Percentiles rank a stretch among this genome's conserved stretches.
Conservation (phyloP, 2,888 invertebrate species). For the Phasia obesa region DNA sequence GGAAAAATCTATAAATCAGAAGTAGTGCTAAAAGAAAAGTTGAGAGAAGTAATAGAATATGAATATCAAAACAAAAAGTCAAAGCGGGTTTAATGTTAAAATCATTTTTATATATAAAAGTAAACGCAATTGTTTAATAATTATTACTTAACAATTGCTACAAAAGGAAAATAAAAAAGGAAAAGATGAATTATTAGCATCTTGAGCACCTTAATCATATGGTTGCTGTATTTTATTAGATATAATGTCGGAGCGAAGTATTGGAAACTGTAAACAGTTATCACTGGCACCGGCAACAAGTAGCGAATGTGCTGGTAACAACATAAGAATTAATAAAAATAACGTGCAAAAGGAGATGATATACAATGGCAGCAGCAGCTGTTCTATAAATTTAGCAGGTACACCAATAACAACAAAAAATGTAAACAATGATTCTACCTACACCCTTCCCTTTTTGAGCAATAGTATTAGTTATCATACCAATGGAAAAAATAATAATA, state of each 20-base stretch:
- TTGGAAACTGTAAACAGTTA: constrained; percentile 36
- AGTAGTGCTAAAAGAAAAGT: constrained; percentile 49
- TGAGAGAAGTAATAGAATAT: constrained; percentile 33
- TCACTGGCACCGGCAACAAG: constrained; percentile 48
- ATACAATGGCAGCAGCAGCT: constrained; percentile 24
- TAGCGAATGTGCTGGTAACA: constrained; percentile 49
- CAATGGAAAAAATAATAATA: constrained; percentile 10
- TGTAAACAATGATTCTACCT: constrained; percentile 36
- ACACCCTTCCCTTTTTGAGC: constrained; percentile 1
- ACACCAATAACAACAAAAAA: constrained; percentile 20
- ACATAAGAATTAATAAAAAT: constrained; percentile 53
- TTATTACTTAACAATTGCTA: no score
- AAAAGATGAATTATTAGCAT: background rate
- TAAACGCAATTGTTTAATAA: background rate
- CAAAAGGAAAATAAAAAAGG: background rate
- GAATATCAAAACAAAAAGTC: constrained; percentile 33
- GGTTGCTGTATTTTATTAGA: no score
- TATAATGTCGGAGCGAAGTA: constrained; percentile 50
- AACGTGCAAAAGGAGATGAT: constrained; percentile 14
- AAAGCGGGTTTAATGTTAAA: no score
- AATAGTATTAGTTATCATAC: background rate
- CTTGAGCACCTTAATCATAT: no score
- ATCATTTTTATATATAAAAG: background rate
- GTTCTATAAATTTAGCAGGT: background rate
- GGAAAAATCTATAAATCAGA: constrained; percentile 74